These are phyloP conservation scores for Circaetus cinerascens DNA, from an alignment of 2,113 vertebrate genomes.

Conservation along the genomic window DNA sequence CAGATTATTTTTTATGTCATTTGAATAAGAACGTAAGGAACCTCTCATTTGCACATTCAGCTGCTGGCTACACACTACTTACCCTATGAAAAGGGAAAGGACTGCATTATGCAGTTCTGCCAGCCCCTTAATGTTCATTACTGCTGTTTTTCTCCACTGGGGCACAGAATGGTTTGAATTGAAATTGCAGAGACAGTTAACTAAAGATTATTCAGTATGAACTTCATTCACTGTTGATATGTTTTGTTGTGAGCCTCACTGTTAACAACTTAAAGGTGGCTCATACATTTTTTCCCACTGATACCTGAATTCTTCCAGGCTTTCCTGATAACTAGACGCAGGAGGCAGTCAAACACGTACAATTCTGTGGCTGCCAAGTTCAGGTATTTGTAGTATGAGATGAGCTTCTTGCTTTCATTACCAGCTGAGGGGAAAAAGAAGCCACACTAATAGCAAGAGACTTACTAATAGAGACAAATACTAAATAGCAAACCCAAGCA, in stretches of 20 bases:
- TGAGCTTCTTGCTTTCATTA: neutral
- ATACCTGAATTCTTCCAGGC: neutral
- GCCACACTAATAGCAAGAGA: neutral
- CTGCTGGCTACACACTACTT: neutral
- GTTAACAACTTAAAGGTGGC: neutral
- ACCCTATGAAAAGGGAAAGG: neutral
- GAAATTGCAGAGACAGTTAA: slow-evolving; percentile 28
- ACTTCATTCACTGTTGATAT: neutral
- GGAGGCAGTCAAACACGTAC: neutral
- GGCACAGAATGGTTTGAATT: neutral
- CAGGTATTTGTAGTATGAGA: neutral
- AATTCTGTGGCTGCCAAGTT: neutral
- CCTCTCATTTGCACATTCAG: neutral
- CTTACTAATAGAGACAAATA: neutral
- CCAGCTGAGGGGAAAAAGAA: neutral
- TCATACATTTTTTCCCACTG: neutral
- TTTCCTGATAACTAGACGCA: neutral
- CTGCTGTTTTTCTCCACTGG: neutral
- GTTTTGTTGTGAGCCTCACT: neutral
- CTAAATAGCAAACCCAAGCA: neutral
- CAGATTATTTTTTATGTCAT: neutral
- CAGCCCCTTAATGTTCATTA: neutral
- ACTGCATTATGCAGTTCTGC: neutral
- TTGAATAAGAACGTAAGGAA: neutral
- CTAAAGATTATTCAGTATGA: neutral